A percentile compares a stretch with the other conserved stretches of the same genome.
phyloP scores from a whole-genome alignment of 2,797 vertebrate genomes.

The Miopithecus talapoin region DNA sequence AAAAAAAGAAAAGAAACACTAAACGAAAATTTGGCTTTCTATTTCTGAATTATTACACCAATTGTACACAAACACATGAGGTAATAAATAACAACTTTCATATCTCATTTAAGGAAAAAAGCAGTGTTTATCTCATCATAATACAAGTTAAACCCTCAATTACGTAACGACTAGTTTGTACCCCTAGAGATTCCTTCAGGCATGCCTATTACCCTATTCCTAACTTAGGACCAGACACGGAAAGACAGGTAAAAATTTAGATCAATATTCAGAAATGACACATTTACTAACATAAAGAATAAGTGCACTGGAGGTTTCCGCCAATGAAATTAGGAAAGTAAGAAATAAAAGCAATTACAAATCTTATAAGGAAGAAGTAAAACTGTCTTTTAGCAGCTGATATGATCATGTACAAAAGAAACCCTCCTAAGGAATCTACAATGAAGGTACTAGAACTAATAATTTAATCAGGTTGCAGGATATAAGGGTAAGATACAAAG shows the following conservation, averaged over 20 bases:
- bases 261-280: not conserved
- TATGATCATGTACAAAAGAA: not conserved
- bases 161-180: not conserved
- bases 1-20: not conserved
- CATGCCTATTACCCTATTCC: not conserved
- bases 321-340: not conserved
- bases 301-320: not conserved
- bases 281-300: not conserved
- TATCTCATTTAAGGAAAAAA: not conserved
- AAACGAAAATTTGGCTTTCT: not conserved
- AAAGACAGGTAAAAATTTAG: not conserved
- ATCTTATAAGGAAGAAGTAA: not conserved
- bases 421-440: conserved; percentile 7
- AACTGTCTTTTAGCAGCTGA: not conserved
- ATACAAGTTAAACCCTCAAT: not conserved
- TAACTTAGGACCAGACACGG: not conserved
- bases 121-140: not conserved
- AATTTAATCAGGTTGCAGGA: not conserved
- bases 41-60: not conserved
- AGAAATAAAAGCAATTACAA: not conserved
- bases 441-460: not conserved
- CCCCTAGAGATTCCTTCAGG: not conserved
- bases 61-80: not conserved
- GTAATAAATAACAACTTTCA: not conserved
- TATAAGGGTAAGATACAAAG: not conserved